Evolutionary conservation across 2,888 invertebrate genomes (phyloP), one percentile per base, ranked within the genome.

Genomic region (Drosophila quinaria): DNA sequence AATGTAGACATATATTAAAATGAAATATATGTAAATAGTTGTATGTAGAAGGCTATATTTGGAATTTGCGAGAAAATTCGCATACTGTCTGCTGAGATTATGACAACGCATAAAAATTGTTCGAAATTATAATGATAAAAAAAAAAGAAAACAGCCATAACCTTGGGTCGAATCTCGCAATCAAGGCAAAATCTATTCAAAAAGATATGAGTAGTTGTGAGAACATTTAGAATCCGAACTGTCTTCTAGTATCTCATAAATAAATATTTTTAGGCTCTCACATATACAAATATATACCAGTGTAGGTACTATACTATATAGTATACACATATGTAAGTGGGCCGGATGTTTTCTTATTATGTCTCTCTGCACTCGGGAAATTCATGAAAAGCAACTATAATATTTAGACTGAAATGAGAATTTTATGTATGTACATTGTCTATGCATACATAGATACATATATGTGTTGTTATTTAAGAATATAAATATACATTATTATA

Each of bases 91-190:
- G 41, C 63, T 22, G 42, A 50, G 29, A 58, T 63, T 74, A 51
- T 69, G 74, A 64, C 63, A 42, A 64, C 61, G 55, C 62, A 52
- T 46, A 65, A 61, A 68, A 62, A 50, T 46, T 63, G 55, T 50
- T 42, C 51, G 54, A 69, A 70, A 66, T 61, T 68, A 68, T 80
- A 47, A 46, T 54, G 47, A 69, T 65, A 65, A 58, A 56, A 44
- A 44, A 33, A 50, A 50, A 49, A 81, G 62, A 63, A 74, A 78
- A 63, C 58, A 60, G 59, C 50, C 67, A 47, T 75, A 75, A 79
- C 80, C 80, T 80, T 80, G 80, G 56, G 59, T 50, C 59, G 17
- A 37, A 31, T 54, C 46, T 54, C 54, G 25, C 41, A 47, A 67
- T 59, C 62, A 78, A 62, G 46, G 68, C 56, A 42, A 39, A 29